Base-by-base conservation (phyloP, 2,888 invertebrate species). In the Diaphora mendica region DNA sequence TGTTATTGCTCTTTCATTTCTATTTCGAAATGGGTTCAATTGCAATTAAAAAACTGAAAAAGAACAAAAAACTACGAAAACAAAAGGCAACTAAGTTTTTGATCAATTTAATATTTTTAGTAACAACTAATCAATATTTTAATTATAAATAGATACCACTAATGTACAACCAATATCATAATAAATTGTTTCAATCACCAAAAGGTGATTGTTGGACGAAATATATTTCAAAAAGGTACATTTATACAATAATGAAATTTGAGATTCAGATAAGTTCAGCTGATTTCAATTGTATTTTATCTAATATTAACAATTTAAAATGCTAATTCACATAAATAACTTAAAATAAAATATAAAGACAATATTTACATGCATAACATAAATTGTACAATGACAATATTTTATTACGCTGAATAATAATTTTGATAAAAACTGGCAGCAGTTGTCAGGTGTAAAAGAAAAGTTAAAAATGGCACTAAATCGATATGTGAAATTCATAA, bases 61-160 rank as follows among this genome's bases (percentile, higher is more conserved):
- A 7, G 59, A 62, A 30, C 30, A 30, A 62, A 30, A 62, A 30
- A 0, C 9, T 20, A 51, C 30, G 33, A 62, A 33, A 64, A 70
- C 48, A 1, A 30, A 30, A 9, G 11, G 33, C 20, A n/a, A 11
- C 11, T 23, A 70, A 70, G 64, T 77, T 89, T 87, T 94, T 94
- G 91, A 94, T 95, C 91, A 90, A 95, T 94, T 95, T 94, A 94
- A 89, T 95, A 94, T 95, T 95, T 95, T 95, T 89, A 94, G 93
- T 95, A 95, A 95, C 95, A 95, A 94, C 94, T 95, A 95, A 94
- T 95, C 95, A 95, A 94, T 94, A 92, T 93, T 94, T 93, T 91
- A 89, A 93, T 94, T 94, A 95, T 95, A 94, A 94, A 95, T 95
- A 95, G 91, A 91, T 94, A 94, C 91, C 89, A 91, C 91, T 92